These are phyloP conservation scores for Hypena proboscidalis DNA, from an alignment of 2,888 invertebrate species.

Conservation along the genomic window DNA sequence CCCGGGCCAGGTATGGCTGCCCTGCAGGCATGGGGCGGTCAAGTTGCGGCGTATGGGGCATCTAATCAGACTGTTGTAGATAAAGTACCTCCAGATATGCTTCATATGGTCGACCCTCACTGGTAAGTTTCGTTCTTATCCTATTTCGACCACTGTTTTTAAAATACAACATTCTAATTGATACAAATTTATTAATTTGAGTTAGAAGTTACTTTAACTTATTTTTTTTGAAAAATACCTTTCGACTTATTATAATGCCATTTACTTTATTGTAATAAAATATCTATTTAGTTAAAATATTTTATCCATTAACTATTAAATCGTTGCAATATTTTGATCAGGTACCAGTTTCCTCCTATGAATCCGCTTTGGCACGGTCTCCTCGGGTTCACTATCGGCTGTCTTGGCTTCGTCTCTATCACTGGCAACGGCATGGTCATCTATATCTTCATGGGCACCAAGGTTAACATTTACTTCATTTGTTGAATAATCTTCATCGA, in stretches of 20 bases:
- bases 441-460: slow-evolving; percentile 90
- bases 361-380: slow-evolving; percentile 95
- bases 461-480: slow-evolving; percentile 60
- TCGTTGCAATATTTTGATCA: slow-evolving; percentile 59
- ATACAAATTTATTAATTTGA: no score
- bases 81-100: slow-evolving; percentile 91
- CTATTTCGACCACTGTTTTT: no score
- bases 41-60: slow-evolving; percentile 78
- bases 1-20: slow-evolving; percentile 77
- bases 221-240: no score
- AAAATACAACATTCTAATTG: no score
- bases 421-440: slow-evolving; percentile 90
- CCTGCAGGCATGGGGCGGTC: slow-evolving; percentile 79
- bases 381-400: slow-evolving; percentile 91
- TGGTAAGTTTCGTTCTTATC: no score
- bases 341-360: slow-evolving; percentile 95
- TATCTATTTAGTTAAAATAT: no score
- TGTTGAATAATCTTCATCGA: no score
- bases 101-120: slow-evolving; percentile 90
- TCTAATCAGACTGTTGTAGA: slow-evolving; percentile 93
- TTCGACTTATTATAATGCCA: no score
- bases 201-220: no score
- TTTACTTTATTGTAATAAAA: background rate
- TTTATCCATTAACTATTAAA: background rate
- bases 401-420: slow-evolving; percentile 89